Percentiles rank a stretch among this genome's conserved stretches.
Evolutionary conservation across 2,888 invertebrate genomes (phyloP).

Genomic region (Pachymerium ferrugineum): DNA sequence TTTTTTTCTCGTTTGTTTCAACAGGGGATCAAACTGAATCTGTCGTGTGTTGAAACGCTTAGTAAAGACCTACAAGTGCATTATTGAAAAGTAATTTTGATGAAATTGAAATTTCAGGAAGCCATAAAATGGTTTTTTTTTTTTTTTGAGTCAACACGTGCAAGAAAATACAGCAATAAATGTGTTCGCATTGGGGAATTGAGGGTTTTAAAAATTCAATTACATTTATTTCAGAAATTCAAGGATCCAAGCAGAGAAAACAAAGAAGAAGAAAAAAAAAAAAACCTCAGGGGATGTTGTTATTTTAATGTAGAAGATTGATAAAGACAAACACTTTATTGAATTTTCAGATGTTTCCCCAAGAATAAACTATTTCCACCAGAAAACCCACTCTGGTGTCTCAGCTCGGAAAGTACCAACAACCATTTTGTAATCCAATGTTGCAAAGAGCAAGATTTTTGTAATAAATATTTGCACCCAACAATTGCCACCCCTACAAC

Average conservation of each 20-base stretch:
- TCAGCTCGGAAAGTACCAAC: conserved; percentile 31
- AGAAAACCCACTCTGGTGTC: conserved; percentile 48
- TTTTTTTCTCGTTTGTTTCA: background rate
- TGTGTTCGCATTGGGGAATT: no score
- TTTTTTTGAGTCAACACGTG: no score
- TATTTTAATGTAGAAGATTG: no score
- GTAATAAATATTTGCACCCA: conserved; percentile 57
- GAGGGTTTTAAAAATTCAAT: background rate
- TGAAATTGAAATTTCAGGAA: background rate
- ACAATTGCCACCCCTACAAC: conserved; percentile 38
- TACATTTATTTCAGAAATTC: background rate
- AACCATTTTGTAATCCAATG: conserved; percentile 51
- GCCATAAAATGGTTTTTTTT: no score
- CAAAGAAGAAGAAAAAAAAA: background rate
- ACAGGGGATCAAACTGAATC: background rate
- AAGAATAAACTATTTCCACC: conserved; percentile 57
- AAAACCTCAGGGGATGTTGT: no score
- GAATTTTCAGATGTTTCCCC: conserved; percentile 51
- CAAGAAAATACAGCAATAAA: no score
- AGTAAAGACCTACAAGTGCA: background rate
- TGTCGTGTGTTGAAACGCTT: background rate
- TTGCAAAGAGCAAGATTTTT: conserved; percentile 64
- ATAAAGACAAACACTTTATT: no score
- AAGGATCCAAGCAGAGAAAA: background rate
- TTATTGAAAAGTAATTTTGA: background rate